A percentile compares a stretch with the other conserved stretches of the same genome.
These are phyloP conservation scores for Diadromus collaris DNA, from an alignment of 2,888 invertebrate species.

Conservation along the genomic window DNA sequence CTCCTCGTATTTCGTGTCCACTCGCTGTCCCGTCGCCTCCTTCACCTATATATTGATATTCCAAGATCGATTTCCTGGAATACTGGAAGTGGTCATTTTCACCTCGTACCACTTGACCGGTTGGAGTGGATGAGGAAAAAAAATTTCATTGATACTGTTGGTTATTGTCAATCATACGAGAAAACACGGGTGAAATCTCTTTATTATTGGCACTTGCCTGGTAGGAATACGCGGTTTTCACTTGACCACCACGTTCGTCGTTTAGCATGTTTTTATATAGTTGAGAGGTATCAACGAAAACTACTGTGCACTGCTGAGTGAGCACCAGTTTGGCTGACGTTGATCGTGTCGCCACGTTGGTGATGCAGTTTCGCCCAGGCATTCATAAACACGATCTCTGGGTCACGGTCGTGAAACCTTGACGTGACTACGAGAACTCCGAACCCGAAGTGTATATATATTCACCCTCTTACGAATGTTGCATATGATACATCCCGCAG, in stretches of 20 bases:
- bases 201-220: slow-evolving; percentile 27
- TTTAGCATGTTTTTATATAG: slow-evolving; percentile 9
- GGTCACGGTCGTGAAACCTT: slow-evolving; percentile 60
- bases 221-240: slow-evolving; percentile 10
- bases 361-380: slow-evolving; percentile 48
- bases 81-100: slow-evolving; percentile 6
- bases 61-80: slow-evolving; percentile 33
- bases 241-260: slow-evolving; percentile 17
- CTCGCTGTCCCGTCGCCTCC: slow-evolving; percentile 23
- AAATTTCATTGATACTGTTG: neutral
- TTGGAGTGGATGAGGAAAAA: neutral
- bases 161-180: slow-evolving; percentile 5
- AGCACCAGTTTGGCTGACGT: slow-evolving; percentile 13
- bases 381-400: slow-evolving; percentile 51
- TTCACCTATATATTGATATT: slow-evolving; percentile 40
- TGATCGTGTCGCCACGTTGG: slow-evolving; percentile 45
- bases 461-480: neutral
- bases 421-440: slow-evolving; percentile 28
- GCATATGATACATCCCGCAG: neutral
- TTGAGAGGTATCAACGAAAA: neutral
- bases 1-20: slow-evolving; percentile 5
- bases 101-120: slow-evolving; percentile 16
- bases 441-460: slow-evolving; percentile 2
- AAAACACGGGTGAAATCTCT: slow-evolving; percentile 4
- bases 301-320: neutral